phyloP scores from a whole-genome alignment of 2,797 vertebrate species.

The Protonibea diacanthus region DNA sequence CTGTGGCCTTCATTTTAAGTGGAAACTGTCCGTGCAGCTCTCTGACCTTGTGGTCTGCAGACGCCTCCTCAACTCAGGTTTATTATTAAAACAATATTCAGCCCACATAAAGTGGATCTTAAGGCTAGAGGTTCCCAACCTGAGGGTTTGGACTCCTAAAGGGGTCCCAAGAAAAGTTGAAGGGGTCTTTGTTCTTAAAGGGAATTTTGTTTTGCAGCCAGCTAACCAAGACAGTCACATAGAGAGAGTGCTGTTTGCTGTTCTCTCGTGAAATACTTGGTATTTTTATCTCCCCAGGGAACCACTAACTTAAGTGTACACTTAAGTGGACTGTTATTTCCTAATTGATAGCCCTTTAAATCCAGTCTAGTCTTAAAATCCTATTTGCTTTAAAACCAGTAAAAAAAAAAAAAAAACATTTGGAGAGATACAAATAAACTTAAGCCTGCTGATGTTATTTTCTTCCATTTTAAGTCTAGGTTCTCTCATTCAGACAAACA shows the following conservation, averaged over 20 bases:
- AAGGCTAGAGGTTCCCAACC: neutral
- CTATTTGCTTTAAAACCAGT: neutral
- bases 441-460: neutral
- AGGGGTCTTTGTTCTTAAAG: neutral
- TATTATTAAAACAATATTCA: conserved; percentile 24
- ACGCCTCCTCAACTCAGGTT: conserved; percentile 9
- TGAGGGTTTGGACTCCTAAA: neutral
- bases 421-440: neutral
- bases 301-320: too few species aligned
- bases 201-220: neutral
- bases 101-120: conserved; percentile 12
- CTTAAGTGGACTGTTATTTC: neutral
- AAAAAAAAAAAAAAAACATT: neutral
- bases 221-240: neutral
- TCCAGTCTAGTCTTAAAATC: neutral
- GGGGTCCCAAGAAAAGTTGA: neutral
- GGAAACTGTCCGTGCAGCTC: conserved; percentile 15
- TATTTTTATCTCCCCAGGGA: neutral
- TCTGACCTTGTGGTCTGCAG: conserved; percentile 29
- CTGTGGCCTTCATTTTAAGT: neutral
- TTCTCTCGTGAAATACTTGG: neutral
- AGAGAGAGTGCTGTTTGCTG: fast-evolving
- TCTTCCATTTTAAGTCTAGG: neutral
- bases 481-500: neutral
- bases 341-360: neutral